These are phyloP conservation scores for Trinorchestia longiramus DNA, from an alignment of 1,140 invertebrate genomes.

Conservation along the genomic window DNA sequence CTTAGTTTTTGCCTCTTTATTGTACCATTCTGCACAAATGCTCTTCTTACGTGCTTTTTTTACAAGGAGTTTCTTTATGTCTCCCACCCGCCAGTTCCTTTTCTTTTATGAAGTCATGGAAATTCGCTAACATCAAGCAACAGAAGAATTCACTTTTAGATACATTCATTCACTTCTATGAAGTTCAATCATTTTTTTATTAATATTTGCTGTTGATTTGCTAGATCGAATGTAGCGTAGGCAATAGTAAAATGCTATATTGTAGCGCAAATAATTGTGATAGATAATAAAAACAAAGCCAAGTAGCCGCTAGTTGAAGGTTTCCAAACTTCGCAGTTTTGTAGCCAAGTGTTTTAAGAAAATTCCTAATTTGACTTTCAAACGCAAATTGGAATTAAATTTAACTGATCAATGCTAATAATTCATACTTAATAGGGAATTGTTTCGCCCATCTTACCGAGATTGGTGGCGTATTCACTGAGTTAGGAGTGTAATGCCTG, in stretches of 20 bases:
- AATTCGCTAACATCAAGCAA: background rate
- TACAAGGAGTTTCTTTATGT: background rate
- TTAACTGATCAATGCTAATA: no score
- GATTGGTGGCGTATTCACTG: no score
- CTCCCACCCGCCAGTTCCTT: background rate
- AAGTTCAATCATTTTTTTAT: background rate
- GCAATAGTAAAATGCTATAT: background rate
- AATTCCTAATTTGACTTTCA: background rate
- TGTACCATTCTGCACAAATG: background rate
- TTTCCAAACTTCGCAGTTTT: background rate
- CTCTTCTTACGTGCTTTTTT: background rate
- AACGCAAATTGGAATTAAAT: no score
- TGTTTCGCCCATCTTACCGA: no score
- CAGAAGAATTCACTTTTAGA: background rate
- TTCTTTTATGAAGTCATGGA: background rate
- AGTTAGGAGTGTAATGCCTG: no score
- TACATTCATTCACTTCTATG: background rate
- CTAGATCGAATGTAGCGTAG: background rate
- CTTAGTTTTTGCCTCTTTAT: background rate
- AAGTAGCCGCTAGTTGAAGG: background rate
- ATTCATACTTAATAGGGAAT: no score
- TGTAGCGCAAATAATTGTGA: background rate
- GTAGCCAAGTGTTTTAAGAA: background rate
- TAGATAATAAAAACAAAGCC: background rate
- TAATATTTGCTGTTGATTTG: background rate